Base-by-base conservation (phyloP, 2,888 invertebrate genomes). In the Priocnemis perturbator region DNA sequence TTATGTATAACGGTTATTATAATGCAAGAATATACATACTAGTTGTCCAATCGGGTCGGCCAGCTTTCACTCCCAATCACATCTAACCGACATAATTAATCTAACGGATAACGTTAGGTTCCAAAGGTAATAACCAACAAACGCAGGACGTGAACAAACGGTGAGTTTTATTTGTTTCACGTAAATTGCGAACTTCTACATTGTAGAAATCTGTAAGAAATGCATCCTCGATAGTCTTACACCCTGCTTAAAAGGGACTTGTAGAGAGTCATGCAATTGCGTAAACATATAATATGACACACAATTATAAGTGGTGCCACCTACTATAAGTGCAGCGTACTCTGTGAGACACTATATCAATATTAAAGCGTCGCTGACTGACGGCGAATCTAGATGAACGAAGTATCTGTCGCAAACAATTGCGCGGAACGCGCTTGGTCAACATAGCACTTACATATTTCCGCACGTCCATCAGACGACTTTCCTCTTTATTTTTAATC, bases 221-320 rank as follows among this genome's bases (percentile, higher is more conserved):
- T 77, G 74, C 64, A 68, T 74, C 74, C 77, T 71, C 14, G 60
- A 52, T 77, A 76, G 64, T 79, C 74, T 84, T 79, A 65, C 76
- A 83, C 85, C 86, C 85, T 85, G 85, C 86, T 69, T 85, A 45
- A 86, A 86, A 85, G 85, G 85, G 85, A 86, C 71, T 66, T 80
- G 85, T 86, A 85, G 85, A 86, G 86, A 85, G 86, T 85, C 85
- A 47, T 83, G 83, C 83, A 84, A 84, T 83, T 79, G 80, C 79
- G 78, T 74, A 66, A 78, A 75, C 74, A 67, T 76, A 62, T 53
- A 71, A 71, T 65, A 65, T 67, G 68, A 69, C 64, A 73, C 58
- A 71, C 61, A 60, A 68, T 56, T n/a, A 50, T 68, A 65, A 72
- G 37, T 37, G 72, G 58, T 67, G 60, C 60, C 70, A 59, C 65